These are phyloP conservation scores for Acromyrmex heyeri DNA, from an alignment of 1,140 invertebrate genomes.

Conservation along the genomic window DNA sequence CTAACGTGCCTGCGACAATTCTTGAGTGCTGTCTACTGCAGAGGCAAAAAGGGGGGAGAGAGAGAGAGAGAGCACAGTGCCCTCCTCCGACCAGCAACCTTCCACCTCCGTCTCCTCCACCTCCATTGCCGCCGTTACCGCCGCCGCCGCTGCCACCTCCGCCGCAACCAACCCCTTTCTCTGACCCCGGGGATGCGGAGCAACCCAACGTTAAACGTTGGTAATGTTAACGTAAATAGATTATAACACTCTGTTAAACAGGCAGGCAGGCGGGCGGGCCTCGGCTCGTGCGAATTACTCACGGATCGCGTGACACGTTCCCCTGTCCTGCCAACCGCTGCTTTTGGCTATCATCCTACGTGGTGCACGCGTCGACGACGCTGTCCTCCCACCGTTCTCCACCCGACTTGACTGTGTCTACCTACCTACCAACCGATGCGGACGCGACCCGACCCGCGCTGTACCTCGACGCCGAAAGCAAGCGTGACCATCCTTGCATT, in stretches of 20 bases:
- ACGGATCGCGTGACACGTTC: conserved; percentile 87
- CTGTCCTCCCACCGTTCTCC: conserved; percentile 70
- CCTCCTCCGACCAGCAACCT: conserved; percentile 56
- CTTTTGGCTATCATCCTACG: conserved; percentile 85
- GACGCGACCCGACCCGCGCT: conserved; percentile 74
- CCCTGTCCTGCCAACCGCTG: conserved; percentile 86
- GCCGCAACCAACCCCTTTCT: conserved; percentile 77
- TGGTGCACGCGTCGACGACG: conserved; percentile 82
- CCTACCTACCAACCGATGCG: conserved; percentile 72
- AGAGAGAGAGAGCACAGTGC: conserved; percentile 58
- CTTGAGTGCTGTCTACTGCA: conserved; percentile 87
- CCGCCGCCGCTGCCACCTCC: conserved; percentile 67
- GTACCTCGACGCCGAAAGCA: conserved; percentile 74
- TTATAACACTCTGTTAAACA: conserved; percentile 88
- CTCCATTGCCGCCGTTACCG: conserved; percentile 65
- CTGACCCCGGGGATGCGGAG: conserved; percentile 79
- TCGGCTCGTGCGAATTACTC: conserved; percentile 86
- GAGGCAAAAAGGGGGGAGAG: conserved; percentile 70
- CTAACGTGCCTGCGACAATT: conserved; percentile 87
- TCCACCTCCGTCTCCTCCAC: conserved; percentile 66
- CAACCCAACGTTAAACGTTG: conserved; percentile 86
- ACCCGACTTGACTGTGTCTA: conserved; percentile 54
- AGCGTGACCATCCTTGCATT: conserved; percentile 66
- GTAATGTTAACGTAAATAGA: conserved; percentile 88
- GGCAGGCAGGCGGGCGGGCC: conserved; percentile 80